Conservation (phyloP, 1,140 invertebrate genomes). For the Oreohelix idahoensis region DNA sequence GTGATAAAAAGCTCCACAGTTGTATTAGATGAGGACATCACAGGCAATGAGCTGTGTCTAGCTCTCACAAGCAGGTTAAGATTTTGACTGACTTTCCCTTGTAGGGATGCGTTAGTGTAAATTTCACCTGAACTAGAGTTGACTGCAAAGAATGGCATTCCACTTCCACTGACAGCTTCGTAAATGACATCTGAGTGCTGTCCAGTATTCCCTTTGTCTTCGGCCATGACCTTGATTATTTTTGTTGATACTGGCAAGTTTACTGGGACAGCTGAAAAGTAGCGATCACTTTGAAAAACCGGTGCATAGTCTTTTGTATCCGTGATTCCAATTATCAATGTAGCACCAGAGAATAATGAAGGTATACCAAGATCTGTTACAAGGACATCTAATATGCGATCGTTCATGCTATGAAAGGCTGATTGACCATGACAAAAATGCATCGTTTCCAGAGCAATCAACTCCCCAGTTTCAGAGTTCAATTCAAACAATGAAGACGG, state of each 20-base stretch:
- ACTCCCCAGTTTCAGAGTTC: conserved; percentile 90
- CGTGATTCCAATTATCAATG: conserved; percentile 60
- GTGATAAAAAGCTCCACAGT: conserved; percentile 84
- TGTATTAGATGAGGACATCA: conserved; percentile 82
- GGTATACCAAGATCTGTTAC: conserved; percentile 96
- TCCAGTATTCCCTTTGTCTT: conserved; percentile 63
- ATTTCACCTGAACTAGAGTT: conserved; percentile 78
- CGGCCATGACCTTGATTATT: conserved; percentile 80
- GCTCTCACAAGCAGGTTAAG: conserved; percentile 79
- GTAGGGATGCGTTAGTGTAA: conserved; percentile 78
- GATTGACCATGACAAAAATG: conserved; percentile 83
- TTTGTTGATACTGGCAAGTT: conserved; percentile 80
- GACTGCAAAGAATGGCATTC: conserved; percentile 56
- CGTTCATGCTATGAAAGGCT: conserved; percentile 88
- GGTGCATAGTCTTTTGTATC: conserved; percentile 69
- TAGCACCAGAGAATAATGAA: conserved; percentile 80
- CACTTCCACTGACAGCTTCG: conserved; percentile 57
- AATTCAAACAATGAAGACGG: conserved; percentile 92
- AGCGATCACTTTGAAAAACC: conserved; percentile 59
- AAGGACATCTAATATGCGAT: conserved; percentile 86
- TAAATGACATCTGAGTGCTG: conserved; percentile 65
- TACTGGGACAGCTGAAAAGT: conserved; percentile 81
- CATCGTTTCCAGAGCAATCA: conserved; percentile 87
- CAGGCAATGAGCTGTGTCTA: conserved; percentile 87
- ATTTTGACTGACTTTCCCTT: conserved; percentile 61